Conservation (phyloP, 2,113 vertebrate species). For the Hemicordylus capensis region DNA sequence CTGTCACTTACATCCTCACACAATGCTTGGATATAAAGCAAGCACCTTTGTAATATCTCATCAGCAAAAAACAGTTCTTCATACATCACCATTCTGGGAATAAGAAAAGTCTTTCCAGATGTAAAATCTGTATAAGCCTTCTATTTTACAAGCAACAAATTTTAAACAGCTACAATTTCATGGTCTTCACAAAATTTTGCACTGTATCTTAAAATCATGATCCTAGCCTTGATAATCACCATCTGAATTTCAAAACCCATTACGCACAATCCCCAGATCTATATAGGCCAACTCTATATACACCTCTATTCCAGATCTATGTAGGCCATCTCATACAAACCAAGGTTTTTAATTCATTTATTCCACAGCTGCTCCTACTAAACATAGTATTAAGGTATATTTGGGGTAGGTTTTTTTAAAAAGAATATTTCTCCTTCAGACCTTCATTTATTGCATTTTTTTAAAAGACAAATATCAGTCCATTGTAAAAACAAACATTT, state of each 20-base stretch:
- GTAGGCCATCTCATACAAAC: too few species aligned
- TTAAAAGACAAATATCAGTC: too few species aligned
- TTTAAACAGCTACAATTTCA: not conserved
- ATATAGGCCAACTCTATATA: not conserved
- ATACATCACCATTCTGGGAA: conserved; percentile 63
- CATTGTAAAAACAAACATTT: too few species aligned
- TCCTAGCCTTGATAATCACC: not conserved
- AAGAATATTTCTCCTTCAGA: too few species aligned
- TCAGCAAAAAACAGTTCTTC: conserved; percentile 66
- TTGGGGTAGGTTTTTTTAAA: too few species aligned
- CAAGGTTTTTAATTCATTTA: not conserved
- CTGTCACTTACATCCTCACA: conserved; percentile 59
- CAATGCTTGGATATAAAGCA: conserved; percentile 64
- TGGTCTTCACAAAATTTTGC: not conserved
- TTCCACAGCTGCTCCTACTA: not conserved
- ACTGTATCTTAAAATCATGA: not conserved
- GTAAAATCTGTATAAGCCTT: not conserved
- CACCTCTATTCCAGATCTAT: not conserved
- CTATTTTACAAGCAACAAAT: not conserved
- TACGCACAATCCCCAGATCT: not conserved
- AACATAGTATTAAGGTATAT: too few species aligned
- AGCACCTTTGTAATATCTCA: conserved; percentile 64
- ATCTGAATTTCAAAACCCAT: not conserved
- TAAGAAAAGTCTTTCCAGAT: not conserved
- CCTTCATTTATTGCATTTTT: too few species aligned